Evolutionary conservation across 1,140 invertebrate species (phyloP).

Genomic region (Diabrotica undecimpunctata): DNA sequence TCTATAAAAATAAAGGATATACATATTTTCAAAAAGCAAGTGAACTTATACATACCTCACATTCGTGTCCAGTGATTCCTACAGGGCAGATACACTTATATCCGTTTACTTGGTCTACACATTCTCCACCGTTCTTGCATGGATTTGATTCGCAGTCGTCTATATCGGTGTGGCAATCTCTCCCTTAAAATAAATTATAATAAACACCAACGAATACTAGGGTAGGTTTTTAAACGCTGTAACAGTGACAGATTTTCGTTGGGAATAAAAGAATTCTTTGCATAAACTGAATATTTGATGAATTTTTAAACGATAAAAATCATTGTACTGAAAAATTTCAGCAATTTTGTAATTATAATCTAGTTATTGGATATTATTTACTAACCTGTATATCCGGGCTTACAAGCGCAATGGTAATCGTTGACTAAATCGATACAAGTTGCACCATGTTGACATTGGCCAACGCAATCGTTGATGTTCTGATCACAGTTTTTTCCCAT

Average conservation of each 20-base stretch:
- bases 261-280: too few relatives aligned
- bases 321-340: too few relatives aligned
- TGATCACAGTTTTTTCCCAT: slow-evolving; percentile 80
- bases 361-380: slow-evolving; percentile 9
- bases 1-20: slow-evolving; percentile 50
- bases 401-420: slow-evolving; percentile 79
- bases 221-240: too few relatives aligned
- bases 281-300: too few relatives aligned
- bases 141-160: slow-evolving; percentile 72
- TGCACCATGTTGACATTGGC: slow-evolving; percentile 82
- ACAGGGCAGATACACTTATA: slow-evolving; percentile 82
- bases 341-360: too few relatives aligned
- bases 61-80: slow-evolving; percentile 74
- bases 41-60: slow-evolving; percentile 58
- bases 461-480: slow-evolving; percentile 85
- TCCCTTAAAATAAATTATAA: slow-evolving; percentile 44
- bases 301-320: too few relatives aligned
- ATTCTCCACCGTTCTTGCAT: slow-evolving; percentile 81
- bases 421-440: slow-evolving; percentile 81
- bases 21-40: neutral
- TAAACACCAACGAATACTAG: too few relatives aligned
- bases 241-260: too few relatives aligned
- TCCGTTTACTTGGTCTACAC: slow-evolving; percentile 74
- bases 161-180: slow-evolving; percentile 66
- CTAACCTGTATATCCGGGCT: slow-evolving; percentile 72